Evolutionary conservation across 1,140 invertebrate genomes (phyloP).

Genomic region (Odontomachus brunneus): DNA sequence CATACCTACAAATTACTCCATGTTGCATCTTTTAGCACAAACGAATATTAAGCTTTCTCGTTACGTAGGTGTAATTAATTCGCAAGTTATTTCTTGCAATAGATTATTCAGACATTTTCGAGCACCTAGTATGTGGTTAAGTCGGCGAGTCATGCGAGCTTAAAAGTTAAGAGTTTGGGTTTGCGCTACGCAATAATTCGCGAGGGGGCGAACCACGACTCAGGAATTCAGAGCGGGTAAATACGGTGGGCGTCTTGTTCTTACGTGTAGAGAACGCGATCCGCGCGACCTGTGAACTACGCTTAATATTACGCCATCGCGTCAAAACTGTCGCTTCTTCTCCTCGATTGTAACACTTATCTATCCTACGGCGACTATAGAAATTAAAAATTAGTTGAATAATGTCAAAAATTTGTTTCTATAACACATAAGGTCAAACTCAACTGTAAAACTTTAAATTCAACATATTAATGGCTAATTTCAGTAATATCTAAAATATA

Average conservation of each 20-base stretch:
- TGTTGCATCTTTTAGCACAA: background rate
- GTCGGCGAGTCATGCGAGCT: slow-evolving; percentile 71
- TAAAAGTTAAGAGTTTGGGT: slow-evolving; percentile 77
- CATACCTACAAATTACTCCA: background rate
- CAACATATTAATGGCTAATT: background rate
- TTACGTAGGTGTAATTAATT: background rate
- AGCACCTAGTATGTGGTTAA: slow-evolving; percentile 68
- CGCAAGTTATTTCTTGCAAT: background rate
- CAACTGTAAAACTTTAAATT: too few relatives aligned
- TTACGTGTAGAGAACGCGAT: slow-evolving; percentile 72
- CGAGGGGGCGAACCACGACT: slow-evolving; percentile 77
- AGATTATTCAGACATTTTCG: slow-evolving; percentile 8
- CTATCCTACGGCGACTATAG: too few relatives aligned
- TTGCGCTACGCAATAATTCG: slow-evolving; percentile 78
- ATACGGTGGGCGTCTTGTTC: slow-evolving; percentile 77
- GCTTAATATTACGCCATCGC: slow-evolving; percentile 59
- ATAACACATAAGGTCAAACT: background rate
- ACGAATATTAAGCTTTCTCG: background rate
- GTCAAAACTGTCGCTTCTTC: slow-evolving; percentile 63
- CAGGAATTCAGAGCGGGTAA: slow-evolving; percentile 80
- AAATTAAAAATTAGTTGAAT: background rate
- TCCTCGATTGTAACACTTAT: background rate
- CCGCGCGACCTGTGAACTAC: slow-evolving; percentile 69
- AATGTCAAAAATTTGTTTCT: background rate
- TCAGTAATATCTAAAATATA: background rate